Evolutionary conservation across 2,888 invertebrate genomes (phyloP).

Genomic region (Empis livida): DNA sequence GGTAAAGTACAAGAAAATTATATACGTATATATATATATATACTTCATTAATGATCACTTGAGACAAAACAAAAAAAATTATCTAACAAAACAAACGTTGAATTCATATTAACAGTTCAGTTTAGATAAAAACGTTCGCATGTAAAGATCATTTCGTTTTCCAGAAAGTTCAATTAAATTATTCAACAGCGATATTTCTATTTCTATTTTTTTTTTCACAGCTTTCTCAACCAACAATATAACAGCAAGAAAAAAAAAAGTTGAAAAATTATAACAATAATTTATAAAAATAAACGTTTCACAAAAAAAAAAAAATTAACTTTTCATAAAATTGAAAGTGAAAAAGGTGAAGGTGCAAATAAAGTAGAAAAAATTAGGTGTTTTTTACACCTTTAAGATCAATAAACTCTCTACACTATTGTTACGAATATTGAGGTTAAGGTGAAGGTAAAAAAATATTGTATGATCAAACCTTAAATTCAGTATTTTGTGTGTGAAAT

Average conservation of each 20-base stretch:
- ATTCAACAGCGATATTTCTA: too few relatives aligned
- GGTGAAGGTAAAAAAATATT: neutral
- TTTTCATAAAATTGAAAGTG: neutral
- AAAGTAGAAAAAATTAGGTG: too few relatives aligned
- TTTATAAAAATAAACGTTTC: neutral
- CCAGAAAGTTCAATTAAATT: neutral
- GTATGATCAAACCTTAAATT: neutral
- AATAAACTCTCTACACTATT: too few relatives aligned
- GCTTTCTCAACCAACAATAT: too few relatives aligned
- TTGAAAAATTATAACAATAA: neutral
- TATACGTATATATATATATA: neutral
- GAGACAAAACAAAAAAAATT: slow-evolving; percentile 9
- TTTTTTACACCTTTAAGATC: too few relatives aligned
- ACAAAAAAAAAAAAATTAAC: too few relatives aligned
- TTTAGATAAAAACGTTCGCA: slow-evolving; percentile 23
- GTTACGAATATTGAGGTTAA: neutral
- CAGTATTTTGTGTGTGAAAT: neutral
- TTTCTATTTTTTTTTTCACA: too few relatives aligned
- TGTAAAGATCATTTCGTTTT: slow-evolving; percentile 18
- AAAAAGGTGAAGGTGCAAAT: neutral
- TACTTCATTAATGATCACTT: neutral
- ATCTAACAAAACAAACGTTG: slow-evolving; percentile 22
- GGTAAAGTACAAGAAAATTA: slow-evolving; percentile 11
- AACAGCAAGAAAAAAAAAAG: neutral
- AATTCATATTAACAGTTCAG: slow-evolving; percentile 23